These are phyloP conservation scores for Aleiodes leptofemur DNA, from an alignment of 2,888 invertebrate genomes.

Conservation along the genomic window DNA sequence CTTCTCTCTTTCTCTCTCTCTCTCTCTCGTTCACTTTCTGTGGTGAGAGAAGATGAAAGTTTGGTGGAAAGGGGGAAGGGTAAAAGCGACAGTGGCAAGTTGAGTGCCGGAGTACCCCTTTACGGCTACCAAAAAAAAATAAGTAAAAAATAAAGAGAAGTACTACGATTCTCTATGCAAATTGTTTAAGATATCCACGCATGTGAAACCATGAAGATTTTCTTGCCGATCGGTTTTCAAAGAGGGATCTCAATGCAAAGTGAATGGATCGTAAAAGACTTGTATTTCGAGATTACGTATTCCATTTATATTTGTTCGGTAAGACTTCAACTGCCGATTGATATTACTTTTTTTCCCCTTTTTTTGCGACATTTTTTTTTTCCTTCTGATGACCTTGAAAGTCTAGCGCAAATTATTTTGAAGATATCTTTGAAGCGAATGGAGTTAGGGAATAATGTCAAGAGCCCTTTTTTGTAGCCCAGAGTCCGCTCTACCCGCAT, in stretches of 20 bases:
- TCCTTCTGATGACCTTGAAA: no score
- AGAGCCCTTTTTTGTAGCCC: no score
- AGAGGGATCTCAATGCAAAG: constrained; percentile 45
- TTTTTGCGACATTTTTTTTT: neutral
- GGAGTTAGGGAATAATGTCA: no score
- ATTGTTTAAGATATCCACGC: constrained; percentile 74
- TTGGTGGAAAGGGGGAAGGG: constrained; percentile 56
- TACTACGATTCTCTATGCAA: constrained; percentile 75
- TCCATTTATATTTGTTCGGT: constrained; percentile 28
- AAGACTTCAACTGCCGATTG: constrained; percentile 1
- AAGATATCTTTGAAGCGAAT: no score
- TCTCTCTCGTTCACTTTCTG: constrained; percentile 29
- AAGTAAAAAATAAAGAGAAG: constrained; percentile 50
- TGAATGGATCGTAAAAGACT: constrained; percentile 38
- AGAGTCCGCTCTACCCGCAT: no score
- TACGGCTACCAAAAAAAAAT: constrained; percentile 60
- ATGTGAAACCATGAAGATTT: constrained; percentile 46
- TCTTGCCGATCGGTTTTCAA: constrained; percentile 43
- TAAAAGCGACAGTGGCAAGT: constrained; percentile 62
- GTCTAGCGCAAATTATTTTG: no score
- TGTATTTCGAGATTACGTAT: constrained; percentile 23
- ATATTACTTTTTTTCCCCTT: constrained; percentile 1
- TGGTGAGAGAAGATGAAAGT: constrained; percentile 29
- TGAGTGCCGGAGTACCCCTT: constrained; percentile 69
- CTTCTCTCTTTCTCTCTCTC: no score